Base-by-base conservation (phyloP, 1,140 invertebrate genomes). In the Nylanderia fulva region DNA sequence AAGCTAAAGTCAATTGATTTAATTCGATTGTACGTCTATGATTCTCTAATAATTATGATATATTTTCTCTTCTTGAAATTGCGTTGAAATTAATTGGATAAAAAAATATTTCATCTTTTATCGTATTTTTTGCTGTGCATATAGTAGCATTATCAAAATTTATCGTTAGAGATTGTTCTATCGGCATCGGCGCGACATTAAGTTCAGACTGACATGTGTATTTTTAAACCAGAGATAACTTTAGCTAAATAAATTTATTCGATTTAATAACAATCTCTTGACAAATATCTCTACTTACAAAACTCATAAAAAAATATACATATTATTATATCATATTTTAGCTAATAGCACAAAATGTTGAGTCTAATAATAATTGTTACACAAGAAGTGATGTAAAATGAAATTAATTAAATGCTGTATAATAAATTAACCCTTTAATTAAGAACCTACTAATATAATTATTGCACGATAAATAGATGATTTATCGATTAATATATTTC, bases 341-440 rank as follows among this genome's bases (percentile, higher is more conserved):
- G 56, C 39, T 8, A 27, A 68, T 4, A 42, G 21, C 39, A 33
- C 42, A 5, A 18, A 72, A 58, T 29, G 7, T 80, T 54, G 18
- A 6, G 36, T 56, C 36, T 42, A 29, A n/a, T 24, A 42, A 36
- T 69, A 39, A 42, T 60, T 27, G 24, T 82, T 82, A 72, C 8
- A 11, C 6, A 82, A 72, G 7, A 27, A 15, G 2, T 56, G 13
- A 80, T 8, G 18, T 27, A 52, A 42, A 18, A 29, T 45, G 24
- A 82, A n/a, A 72, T 33, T 54, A 69, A 45, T 7, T n/a, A 27
- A 9, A 48, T 48, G 15, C 4, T 48, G 29, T 33, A 33, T 1
- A 33, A 33, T 33, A 33, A 33, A 15, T 15, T 48, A 15, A 48
- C 18, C 18, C 18, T 33, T 33, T 33, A 33, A 33, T 33, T 33